Base-by-base conservation (phyloP, 2,888 invertebrate species). In the Drosophila kambysellisi region DNA sequence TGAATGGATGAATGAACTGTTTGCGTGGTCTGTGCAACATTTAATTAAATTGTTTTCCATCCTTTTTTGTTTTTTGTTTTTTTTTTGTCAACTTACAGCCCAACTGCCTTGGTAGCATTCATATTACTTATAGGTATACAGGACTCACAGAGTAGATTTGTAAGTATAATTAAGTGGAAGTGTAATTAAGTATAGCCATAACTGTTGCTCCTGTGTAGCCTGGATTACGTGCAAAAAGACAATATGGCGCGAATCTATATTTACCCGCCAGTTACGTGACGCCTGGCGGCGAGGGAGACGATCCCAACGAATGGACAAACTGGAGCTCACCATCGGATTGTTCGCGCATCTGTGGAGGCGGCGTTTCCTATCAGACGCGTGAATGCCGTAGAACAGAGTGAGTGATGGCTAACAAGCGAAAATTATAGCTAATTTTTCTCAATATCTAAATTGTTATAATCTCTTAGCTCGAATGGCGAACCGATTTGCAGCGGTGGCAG, bases 261-360 rank as follows among this genome's bases (percentile, higher is more conserved):
- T 94, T 96, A 70, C 95, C 97, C n/a, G 95, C 95, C 56, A 96
- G 95, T 82, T 96, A 94, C 91, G 95, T 97, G 73, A 94, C 95
- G 73, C 96, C 96, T 37, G 95, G 95, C 29, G 96, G 96, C 5
- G 96, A 95, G 79, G 95, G 95, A 11, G 94, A 95, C 12, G 94
- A 95, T 32, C 96, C 96, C 17, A 81, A 65, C 9, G 95, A 95
- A 70, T 98, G 98, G 98, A 95, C 96, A 6, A 96, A 96, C 11
- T 98, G 98, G 98, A 96, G 96, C 15, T 94, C 95, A 50, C 96
- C 97, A 59, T 96, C 96, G 33, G 95, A 96, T 63, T 99, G 99
- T 93, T 98, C 98, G 6, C 94, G 98, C 76, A 95, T 97, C 29
- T 99, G 99, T 92, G 99, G 99, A 0, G 97, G 98, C 17, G 99